Evolutionary conservation across 2,113 vertebrate genomes (phyloP).

Genomic region (Girardinichthys multiradiatus): DNA sequence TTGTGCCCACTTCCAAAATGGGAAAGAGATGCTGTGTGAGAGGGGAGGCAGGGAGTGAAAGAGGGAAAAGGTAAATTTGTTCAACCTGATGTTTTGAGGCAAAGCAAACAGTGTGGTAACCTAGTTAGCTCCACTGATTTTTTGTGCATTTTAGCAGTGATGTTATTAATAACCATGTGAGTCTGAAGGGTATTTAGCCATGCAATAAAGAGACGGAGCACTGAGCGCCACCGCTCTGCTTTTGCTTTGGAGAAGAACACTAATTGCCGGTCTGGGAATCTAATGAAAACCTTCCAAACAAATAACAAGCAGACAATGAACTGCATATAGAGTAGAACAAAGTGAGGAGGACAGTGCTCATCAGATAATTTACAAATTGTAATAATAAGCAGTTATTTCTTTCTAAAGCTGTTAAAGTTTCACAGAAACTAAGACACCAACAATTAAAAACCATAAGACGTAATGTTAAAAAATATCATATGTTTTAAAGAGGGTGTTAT

Average conservation of each 20-base stretch:
- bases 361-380: slow-evolving; percentile 53
- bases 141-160: slow-evolving; percentile 66
- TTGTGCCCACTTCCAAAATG: slow-evolving; percentile 65
- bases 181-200: slow-evolving; percentile 78
- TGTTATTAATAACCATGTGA: slow-evolving; percentile 79
- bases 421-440: slow-evolving; percentile 19
- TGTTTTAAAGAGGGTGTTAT: slow-evolving; percentile 3
- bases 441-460: slow-evolving; percentile 41
- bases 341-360: slow-evolving; percentile 51
- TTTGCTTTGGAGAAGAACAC: slow-evolving; percentile 70
- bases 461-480: slow-evolving; percentile 19
- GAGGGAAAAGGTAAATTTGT: slow-evolving; percentile 59
- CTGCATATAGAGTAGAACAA: slow-evolving; percentile 60
- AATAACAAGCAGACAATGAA: slow-evolving; percentile 72
- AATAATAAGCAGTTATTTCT: slow-evolving; percentile 45
- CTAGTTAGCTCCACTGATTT: slow-evolving; percentile 58
- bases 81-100: slow-evolving; percentile 70
- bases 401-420: slow-evolving; percentile 49
- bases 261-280: slow-evolving; percentile 74
- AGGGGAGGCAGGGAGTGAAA: slow-evolving; percentile 36
- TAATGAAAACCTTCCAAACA: slow-evolving; percentile 78
- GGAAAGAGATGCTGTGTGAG: slow-evolving; percentile 39
- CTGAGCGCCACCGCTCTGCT: slow-evolving; percentile 67
- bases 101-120: slow-evolving; percentile 64
- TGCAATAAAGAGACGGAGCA: slow-evolving; percentile 74